phyloP scores from a whole-genome alignment of 2,113 vertebrate genomes.

The Hippocampus comes region DNA sequence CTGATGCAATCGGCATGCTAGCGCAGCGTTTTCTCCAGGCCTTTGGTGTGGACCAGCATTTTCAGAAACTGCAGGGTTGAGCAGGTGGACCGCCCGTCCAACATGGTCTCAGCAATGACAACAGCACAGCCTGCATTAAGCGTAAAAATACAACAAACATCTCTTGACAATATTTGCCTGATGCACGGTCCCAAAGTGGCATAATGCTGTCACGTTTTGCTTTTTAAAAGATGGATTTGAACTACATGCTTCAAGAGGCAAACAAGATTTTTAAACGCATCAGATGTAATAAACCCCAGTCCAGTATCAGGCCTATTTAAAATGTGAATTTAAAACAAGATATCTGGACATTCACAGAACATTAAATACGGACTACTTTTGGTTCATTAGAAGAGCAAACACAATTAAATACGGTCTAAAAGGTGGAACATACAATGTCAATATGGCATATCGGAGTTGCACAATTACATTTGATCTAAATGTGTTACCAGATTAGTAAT shows the following conservation, averaged over 20 bases:
- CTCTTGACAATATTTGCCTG: not conserved
- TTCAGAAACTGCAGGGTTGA: slow-evolving; percentile 56
- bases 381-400: no score
- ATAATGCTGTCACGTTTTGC: no score
- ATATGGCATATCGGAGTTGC: no score
- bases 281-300: not conserved
- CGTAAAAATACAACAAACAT: not conserved
- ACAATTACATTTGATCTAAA: no score
- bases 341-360: not conserved
- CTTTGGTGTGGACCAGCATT: slow-evolving; percentile 62
- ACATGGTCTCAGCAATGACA: slow-evolving; percentile 62
- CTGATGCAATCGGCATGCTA: slow-evolving; percentile 54
- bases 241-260: not conserved
- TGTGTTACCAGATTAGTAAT: no score
- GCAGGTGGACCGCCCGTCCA: slow-evolving; percentile 54
- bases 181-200: no score
- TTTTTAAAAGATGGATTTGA: not conserved
- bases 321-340: not conserved
- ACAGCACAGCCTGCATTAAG: slow-evolving; percentile 42
- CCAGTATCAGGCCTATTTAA: not conserved
- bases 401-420: no score
- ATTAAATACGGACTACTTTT: not conserved
- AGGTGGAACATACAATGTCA: no score
- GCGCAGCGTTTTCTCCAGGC: slow-evolving; percentile 49
- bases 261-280: not conserved